phyloP scores from a whole-genome alignment of 2,113 vertebrate genomes.

The Sylvia atricapilla region DNA sequence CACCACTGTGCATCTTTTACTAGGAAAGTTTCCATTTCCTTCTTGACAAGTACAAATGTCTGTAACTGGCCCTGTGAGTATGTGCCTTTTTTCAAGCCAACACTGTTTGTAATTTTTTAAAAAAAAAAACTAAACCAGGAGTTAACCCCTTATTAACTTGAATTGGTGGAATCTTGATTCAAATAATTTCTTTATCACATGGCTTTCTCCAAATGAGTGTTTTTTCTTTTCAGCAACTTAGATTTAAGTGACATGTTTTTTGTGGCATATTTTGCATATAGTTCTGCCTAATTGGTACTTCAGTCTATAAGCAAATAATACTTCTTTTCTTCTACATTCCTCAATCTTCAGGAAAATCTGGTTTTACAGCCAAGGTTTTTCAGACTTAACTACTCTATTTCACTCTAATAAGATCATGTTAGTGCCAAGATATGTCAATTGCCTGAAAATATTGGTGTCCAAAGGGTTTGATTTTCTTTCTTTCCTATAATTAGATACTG shows the following conservation, averaged over 20 bases:
- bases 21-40: conserved; percentile 10
- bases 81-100: not conserved
- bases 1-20: not conserved
- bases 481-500: not conserved
- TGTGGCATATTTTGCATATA: not conserved
- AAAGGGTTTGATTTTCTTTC: not conserved
- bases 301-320: not conserved
- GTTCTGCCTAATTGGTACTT: not conserved
- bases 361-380: not conserved
- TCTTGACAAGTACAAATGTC: not conserved
- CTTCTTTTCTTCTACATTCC: not conserved
- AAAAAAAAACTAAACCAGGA: not conserved
- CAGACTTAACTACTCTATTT: not conserved
- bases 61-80: not conserved
- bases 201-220: not conserved
- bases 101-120: not conserved
- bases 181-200: not conserved
- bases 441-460: not conserved
- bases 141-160: not conserved
- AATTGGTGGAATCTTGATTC: not conserved
- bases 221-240: not conserved
- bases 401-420: not conserved
- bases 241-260: not conserved
- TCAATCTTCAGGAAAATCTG: not conserved
- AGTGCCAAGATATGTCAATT: not conserved